A percentile compares a stretch with the other conserved stretches of the same genome.
Conservation (phyloP, 2,797 vertebrate genomes). For the Anas georgica region DNA sequence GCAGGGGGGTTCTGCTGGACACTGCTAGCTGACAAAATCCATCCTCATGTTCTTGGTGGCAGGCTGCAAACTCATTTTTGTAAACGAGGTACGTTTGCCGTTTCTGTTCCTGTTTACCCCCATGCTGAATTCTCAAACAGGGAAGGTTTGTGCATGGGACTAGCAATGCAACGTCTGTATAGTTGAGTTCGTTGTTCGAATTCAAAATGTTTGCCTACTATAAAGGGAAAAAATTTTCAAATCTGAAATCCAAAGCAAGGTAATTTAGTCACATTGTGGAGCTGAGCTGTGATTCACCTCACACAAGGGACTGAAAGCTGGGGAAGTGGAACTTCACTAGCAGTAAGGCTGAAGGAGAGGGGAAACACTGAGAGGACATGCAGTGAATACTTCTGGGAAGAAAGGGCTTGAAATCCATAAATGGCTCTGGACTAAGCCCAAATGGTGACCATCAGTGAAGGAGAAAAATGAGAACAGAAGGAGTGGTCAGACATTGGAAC, state of each 20-base stretch:
- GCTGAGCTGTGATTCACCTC: background rate
- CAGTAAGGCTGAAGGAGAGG: background rate
- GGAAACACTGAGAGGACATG: background rate
- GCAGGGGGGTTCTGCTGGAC: background rate
- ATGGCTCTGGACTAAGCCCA: background rate
- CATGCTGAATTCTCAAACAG: background rate
- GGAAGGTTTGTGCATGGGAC: background rate
- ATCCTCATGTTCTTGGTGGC: background rate
- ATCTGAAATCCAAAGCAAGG: background rate
- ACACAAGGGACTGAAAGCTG: background rate
- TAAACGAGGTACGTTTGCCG: background rate
- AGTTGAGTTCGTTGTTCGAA: background rate
- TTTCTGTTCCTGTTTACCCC: background rate
- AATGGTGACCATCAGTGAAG: background rate
- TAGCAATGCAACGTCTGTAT: background rate
- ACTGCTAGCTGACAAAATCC: background rate
- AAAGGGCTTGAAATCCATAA: background rate
- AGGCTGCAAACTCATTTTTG: background rate
- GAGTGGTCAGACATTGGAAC: too few species aligned
- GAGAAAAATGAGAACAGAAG: background rate
- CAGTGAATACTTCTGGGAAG: background rate
- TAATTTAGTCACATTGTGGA: background rate
- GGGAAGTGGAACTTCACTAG: background rate
- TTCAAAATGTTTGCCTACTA: background rate
- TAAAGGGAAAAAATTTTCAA: background rate